Base-by-base conservation (phyloP, 2,888 invertebrate genomes). In the Drosophila quinaria region DNA sequence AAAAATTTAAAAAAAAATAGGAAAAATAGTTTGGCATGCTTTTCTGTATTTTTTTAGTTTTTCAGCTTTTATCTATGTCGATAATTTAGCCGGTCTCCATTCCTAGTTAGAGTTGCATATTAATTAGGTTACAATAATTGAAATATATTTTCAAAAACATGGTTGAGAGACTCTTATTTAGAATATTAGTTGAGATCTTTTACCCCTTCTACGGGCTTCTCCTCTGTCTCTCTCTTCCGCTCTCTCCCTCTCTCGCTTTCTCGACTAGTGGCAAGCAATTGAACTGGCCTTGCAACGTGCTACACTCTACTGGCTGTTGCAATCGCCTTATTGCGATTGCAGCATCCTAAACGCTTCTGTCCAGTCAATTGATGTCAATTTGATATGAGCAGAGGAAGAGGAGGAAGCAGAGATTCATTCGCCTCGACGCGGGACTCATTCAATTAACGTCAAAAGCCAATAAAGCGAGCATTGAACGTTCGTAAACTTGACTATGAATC, bases 351-450 rank as follows among this genome's bases (percentile, higher is more conserved):
- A 41, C 63, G 47, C 51, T 47, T 54, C 41, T 41, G 19, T 55
- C 33, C 35, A 54, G 25, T 49, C 79, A 85, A 85, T 85, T 89
- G 79, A 76, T 74, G 70, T 70, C 84, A 83, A 86, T 84, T 80
- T 49, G 64, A 54, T 66, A 42, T 60, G 50, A 22, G 31, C 2
- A 31, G 47, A 29, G 42, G 46, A n/a, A n/a, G 46, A 39, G 42
- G 42, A 42, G 35, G 46, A 37, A 44, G 29, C 41, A 29, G 11
- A 11, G 35, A 22, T 35, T 33, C 42, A 13, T 25, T 19, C 5
- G 9, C 13, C 19, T 39, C 29, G 52, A 25, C 31, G 47, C 19
- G 61, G 37, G 55, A 51, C 71, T 89, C 78, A 79, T 79, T 85
- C 73, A 87, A 87, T 89, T 85, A 85, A 81, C 56, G 51, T 69